phyloP scores from a whole-genome alignment of 2,113 vertebrate species.

The Rousettus leschenaultii region DNA sequence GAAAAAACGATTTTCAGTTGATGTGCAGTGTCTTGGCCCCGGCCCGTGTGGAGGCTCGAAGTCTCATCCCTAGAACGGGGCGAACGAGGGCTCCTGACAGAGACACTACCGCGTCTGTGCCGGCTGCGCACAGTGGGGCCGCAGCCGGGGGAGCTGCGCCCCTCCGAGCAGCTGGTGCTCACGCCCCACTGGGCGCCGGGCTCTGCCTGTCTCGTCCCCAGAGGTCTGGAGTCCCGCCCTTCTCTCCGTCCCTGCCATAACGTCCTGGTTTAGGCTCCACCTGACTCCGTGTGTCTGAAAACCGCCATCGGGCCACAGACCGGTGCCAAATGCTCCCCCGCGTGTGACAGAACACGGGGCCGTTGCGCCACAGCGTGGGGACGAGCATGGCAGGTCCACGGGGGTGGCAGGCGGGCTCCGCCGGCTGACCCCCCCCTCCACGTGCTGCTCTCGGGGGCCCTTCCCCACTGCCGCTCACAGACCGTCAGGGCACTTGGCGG shows the following conservation, averaged over 20 bases:
- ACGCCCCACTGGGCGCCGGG: background rate
- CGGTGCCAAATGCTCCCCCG: background rate
- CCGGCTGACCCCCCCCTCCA: background rate
- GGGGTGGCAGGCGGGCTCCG: background rate
- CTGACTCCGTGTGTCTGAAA: background rate
- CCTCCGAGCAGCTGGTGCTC: background rate
- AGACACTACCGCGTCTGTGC: background rate
- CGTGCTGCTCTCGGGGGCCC: background rate
- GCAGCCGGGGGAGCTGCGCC: background rate
- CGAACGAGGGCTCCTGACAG: background rate
- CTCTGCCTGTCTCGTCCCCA: background rate
- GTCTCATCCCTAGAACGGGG: background rate
- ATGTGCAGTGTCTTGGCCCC: background rate
- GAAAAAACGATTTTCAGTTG: background rate
- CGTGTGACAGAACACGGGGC: background rate
- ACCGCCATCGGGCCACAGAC: background rate
- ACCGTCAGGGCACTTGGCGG: background rate
- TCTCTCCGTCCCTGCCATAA: background rate
- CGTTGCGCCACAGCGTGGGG: background rate
- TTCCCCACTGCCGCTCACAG: background rate
- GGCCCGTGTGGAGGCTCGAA: background rate
- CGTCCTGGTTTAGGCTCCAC: background rate
- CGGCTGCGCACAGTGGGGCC: background rate
- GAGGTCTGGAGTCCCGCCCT: background rate
- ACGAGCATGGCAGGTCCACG: background rate